phyloP scores from a whole-genome alignment of 2,113 vertebrate genomes.

The Hepsetus odoe region DNA sequence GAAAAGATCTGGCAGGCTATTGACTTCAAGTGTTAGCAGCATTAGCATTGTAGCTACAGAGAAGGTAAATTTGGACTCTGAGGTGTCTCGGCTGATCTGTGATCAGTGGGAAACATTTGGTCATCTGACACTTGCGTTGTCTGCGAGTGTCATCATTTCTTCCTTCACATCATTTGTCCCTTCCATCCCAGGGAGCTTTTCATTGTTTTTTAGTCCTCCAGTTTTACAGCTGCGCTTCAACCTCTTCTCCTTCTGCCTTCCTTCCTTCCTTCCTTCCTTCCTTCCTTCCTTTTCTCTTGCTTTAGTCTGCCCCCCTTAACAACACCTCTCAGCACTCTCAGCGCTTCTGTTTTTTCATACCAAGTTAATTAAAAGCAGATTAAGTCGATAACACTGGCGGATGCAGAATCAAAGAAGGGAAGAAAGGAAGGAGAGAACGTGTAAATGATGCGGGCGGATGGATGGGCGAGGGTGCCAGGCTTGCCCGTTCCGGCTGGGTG shows the following conservation, averaged over 20 bases:
- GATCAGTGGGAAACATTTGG: no score
- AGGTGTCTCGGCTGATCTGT: no score
- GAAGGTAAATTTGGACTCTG: no score
- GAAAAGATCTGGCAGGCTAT: no score
- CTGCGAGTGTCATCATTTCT: no score
- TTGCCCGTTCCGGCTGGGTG: constrained; percentile 30
- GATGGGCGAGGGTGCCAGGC: background rate
- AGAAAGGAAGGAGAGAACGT: background rate
- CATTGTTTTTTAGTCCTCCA: background rate
- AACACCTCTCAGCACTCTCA: constrained; percentile 13
- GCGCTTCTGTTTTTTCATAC: constrained; percentile 38
- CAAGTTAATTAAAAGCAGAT: constrained; percentile 66
- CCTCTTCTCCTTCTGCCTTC: constrained; percentile 6
- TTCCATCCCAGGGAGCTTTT: constrained; percentile 50
- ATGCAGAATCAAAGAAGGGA: constrained; percentile 32
- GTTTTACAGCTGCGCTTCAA: constrained; percentile 8
- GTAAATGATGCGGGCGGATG: background rate
- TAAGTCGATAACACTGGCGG: constrained; percentile 49
- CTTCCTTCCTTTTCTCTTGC: constrained; percentile 17
- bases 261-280: constrained; percentile 3
- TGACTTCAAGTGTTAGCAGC: no score
- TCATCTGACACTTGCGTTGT: no score
- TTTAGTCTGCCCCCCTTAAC: constrained; percentile 45
- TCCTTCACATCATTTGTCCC: constrained; percentile 60
- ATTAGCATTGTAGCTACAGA: no score